Base-by-base conservation (phyloP, 1,140 invertebrate species). In the Drosophila tristis region DNA sequence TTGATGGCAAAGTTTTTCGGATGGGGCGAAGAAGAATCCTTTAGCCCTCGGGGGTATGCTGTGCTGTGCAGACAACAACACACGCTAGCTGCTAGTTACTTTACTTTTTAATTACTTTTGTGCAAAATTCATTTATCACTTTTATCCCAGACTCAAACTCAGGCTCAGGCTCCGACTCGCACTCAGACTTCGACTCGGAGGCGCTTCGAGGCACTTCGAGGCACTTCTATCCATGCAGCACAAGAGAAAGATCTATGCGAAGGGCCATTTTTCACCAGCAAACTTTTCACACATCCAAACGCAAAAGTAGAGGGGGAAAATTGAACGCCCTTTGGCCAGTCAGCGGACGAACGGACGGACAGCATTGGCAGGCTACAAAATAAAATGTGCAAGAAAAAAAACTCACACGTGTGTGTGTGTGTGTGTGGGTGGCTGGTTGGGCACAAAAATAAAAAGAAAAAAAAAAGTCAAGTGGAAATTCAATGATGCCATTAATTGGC, bases 401-500 rank as follows among this genome's bases (percentile, higher is more conserved):
- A n/a, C 15, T 4, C 15, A 2, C 2, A 5, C 16, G 16, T n/a
- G n/a, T n/a, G n/a, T n/a, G 16, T 16, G 0, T 16, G 16, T n/a
- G 8, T 64, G 60, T 67, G 29, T 20, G 20, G 20, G 20, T 20
- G n/a, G n/a, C n/a, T n/a, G n/a, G 35, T 23, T 16, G 16, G 50
- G 25, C 31, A 67, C 57, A 70, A 50, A 70, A 61, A 87, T 89
- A 89, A 89, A 89, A 79, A 57, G 57, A 70, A 58, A 70, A n/a
- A 61, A 87, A 89, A 89, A 89, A 89, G 79, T 89, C 76, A 89
- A 85, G 85, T 82, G 85, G 85, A 90, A 90, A 90, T 80, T 91
- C 84, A 91, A 89, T 90, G 87, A 90, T 90, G 87, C 89, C 89
- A 90, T 90, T 90, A 90, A 90, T 90, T 90, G 89, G 89, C 89